phyloP scores from a whole-genome alignment of 2,797 vertebrate genomes.

The Pseudotriccus pelzelni region DNA sequence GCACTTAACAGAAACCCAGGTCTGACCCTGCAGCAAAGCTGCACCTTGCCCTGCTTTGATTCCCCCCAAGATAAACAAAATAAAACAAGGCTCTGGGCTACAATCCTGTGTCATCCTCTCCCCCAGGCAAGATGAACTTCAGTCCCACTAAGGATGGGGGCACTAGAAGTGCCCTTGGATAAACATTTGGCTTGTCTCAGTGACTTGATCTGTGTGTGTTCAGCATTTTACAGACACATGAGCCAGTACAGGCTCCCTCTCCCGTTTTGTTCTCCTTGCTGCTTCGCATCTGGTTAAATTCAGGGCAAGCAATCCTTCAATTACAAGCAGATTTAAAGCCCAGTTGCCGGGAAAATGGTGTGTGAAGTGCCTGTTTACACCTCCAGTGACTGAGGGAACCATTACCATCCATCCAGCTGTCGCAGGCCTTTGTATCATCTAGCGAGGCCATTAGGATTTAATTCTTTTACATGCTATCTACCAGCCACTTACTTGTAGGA shows the following conservation, averaged over 20 bases:
- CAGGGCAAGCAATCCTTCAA: background rate
- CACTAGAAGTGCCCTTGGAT: constrained; percentile 15
- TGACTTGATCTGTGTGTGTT: constrained; percentile 16
- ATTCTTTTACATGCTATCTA: background rate
- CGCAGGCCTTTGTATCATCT: background rate
- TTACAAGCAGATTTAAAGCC: background rate
- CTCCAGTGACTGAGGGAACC: background rate
- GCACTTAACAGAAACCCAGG: background rate
- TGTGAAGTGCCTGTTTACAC: background rate
- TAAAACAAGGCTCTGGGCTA: constrained; percentile 22
- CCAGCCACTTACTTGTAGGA: background rate
- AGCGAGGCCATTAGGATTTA: background rate
- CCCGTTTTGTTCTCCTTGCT: background rate
- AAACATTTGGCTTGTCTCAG: constrained; percentile 60
- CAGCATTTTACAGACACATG: constrained; percentile 36
- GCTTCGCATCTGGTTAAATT: background rate
- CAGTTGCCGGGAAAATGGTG: background rate
- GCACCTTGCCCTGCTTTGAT: constrained; percentile 20
- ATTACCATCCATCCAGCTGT: background rate
- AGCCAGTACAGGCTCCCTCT: background rate
- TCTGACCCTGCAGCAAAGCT: constrained; percentile 34
- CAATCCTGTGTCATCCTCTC: constrained; percentile 7
- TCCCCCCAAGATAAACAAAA: background rate
- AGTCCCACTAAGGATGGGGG: constrained; percentile 9
- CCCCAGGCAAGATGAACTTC: constrained; percentile 48